Percentiles rank a stretch among this genome's conserved stretches.
These are phyloP conservation scores for Drosophila ambigua DNA, from an alignment of 1,140 invertebrate species.

Conservation along the genomic window DNA sequence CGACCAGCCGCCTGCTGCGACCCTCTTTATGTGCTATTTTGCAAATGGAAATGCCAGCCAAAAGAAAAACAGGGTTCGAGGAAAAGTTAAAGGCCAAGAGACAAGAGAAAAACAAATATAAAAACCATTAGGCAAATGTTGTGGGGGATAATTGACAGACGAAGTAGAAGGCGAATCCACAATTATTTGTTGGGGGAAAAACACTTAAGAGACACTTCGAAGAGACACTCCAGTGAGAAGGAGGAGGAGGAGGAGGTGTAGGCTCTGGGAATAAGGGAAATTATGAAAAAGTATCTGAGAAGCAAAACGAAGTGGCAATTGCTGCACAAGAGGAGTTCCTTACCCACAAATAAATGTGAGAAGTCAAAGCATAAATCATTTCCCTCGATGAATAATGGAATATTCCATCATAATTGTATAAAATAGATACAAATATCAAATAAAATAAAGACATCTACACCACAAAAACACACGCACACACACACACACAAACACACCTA, in stretches of 20 bases:
- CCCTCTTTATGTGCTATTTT: neutral
- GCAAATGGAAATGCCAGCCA: constrained; percentile 26
- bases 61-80: neutral
- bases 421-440: no score
- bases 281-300: neutral
- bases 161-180: constrained; percentile 20
- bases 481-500: no score
- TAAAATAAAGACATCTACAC: neutral
- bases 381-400: no score
- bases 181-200: constrained; percentile 20
- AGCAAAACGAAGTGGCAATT: neutral
- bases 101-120: constrained; percentile 23
- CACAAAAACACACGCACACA: neutral
- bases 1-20: no score
- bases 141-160: constrained; percentile 40
- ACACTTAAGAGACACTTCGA: constrained; percentile 33
- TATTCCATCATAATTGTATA: no score
- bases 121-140: constrained; percentile 50
- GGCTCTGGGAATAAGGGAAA: constrained; percentile 23
- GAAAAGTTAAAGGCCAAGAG: constrained; percentile 24
- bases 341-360: neutral
- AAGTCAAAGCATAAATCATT: neutral
- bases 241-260: no score
- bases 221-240: constrained; percentile 18
- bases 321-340: neutral